Evolutionary conservation across 1,140 invertebrate genomes (phyloP), one percentile per base, ranked within the genome.

Genomic region (Ceratoteleas bidentatus): DNA sequence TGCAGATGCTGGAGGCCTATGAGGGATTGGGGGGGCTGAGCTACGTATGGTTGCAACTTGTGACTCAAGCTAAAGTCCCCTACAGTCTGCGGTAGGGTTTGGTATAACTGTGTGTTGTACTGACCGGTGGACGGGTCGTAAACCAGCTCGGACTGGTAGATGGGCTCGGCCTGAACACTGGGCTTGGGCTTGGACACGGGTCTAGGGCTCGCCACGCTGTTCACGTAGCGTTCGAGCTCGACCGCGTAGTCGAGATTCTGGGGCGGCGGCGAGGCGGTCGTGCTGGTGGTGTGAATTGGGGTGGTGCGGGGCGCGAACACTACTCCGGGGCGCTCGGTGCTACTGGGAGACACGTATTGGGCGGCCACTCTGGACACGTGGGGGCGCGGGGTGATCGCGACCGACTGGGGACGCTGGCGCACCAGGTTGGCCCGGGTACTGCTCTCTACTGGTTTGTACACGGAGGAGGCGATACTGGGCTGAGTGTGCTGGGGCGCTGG

Each of bases 31-130:
- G n/a, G 85, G 84, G 92, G 93, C 84, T 93, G 93, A 62, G 94
- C 93, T 15, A 95, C 95, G 88, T 93, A 96, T 3, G 94, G 95
- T 89, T 95, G 94, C 62, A 96, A 93, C 85, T 94, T 93, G 81
- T 95, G 95, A 89, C 94, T 95, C 60, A 96, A 87, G 66, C 93
- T 93, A 82, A 95, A 93, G 73, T 95, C 94, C 69, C 95, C 95
- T 68, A 94, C 92, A 16, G 93, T 94, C 87, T 96, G 95, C 11
- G 96, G 95, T 53, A 96, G 89, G 34, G 93, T 93, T 89, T 96
- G 96, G 91, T 94, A 96, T 32, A 96, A 91, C 73, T 96, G 94
- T 10, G 95, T 96, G 85, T 96, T 95, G 92, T 96, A 96, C 86
- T 95, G 94, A 68, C 95, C 95, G 77, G 94, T 94, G n/a, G 93